A percentile compares a stretch with the other conserved stretches of the same genome.
These are phyloP conservation scores for Epistrophe eligans DNA, from an alignment of 2,888 invertebrate species.

Conservation along the genomic window DNA sequence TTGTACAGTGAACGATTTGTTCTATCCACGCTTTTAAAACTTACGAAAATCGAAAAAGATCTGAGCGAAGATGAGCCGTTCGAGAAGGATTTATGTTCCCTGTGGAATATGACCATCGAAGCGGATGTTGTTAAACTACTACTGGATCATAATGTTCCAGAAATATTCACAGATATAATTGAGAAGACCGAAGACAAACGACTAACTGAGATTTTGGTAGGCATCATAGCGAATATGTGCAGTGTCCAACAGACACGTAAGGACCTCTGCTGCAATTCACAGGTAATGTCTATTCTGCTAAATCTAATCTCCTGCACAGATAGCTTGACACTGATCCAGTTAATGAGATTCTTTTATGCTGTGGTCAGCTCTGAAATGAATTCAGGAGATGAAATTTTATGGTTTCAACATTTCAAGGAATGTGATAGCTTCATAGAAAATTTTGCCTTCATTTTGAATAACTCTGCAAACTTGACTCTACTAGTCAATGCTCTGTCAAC, in stretches of 20 bases:
- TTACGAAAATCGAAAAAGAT: constrained; percentile 86
- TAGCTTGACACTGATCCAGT: constrained; percentile 89
- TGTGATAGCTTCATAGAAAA: constrained; percentile 85
- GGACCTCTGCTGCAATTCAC: constrained; percentile 85
- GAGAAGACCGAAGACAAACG: constrained; percentile 87
- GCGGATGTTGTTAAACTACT: constrained; percentile 90
- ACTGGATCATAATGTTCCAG: constrained; percentile 88
- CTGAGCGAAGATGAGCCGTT: constrained; percentile 85
- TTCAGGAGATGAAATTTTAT: constrained; percentile 83
- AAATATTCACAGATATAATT: constrained; percentile 85
- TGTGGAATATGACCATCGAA: constrained; percentile 95
- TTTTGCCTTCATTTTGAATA: constrained; percentile 89
- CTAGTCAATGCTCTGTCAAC: constrained; percentile 86
- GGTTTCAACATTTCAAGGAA: constrained; percentile 85
- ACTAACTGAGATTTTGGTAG: constrained; percentile 91
- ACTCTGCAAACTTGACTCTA: constrained; percentile 88
- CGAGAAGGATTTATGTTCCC: constrained; percentile 90
- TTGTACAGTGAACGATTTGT: constrained; percentile 91
- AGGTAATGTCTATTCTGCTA: constrained; percentile 86
- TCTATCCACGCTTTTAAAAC: constrained; percentile 87
- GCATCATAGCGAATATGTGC: constrained; percentile 93
- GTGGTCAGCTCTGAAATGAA: constrained; percentile 84
- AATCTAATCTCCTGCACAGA: constrained; percentile 87
- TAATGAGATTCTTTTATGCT: constrained; percentile 88
- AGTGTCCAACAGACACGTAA: constrained; percentile 87